These are phyloP conservation scores for Calliphora vomitoria DNA, from an alignment of 2,888 invertebrate genomes.

Conservation along the genomic window DNA sequence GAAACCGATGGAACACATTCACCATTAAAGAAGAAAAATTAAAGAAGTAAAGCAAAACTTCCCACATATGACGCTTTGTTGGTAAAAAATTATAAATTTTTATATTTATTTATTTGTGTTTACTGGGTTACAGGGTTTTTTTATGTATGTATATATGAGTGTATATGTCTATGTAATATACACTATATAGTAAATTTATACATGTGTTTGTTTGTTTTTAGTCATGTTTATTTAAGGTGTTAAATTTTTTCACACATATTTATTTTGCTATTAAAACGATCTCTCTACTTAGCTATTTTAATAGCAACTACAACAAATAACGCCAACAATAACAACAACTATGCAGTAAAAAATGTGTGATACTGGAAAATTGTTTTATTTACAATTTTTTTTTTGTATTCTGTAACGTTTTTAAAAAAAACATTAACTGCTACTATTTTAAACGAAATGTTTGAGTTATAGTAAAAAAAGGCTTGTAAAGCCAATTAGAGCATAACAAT, in stretches of 20 bases:
- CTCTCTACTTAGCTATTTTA: constrained; percentile 56
- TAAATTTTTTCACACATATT: constrained; percentile 81
- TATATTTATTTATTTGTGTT: background rate
- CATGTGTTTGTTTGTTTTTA: constrained; percentile 24
- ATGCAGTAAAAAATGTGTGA: constrained; percentile 54
- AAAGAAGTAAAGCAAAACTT: no score
- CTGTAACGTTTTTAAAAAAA: constrained; percentile 24
- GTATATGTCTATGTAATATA: background rate
- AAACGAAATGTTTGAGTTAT: constrained; percentile 34
- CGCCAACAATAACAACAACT: constrained; percentile 19
- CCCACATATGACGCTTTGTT: no score
- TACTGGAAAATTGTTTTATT: constrained; percentile 67
- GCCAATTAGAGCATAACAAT: constrained; percentile 63
- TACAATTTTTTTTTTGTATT: constrained; percentile 19
- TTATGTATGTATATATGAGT: background rate
- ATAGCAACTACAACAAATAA: constrained; percentile 24
- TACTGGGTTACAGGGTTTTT: constrained; percentile 17
- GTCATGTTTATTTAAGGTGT: constrained; percentile 78
- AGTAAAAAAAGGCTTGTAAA: constrained; percentile 33
- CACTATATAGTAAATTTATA: background rate
- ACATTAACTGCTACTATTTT: constrained; percentile 37
- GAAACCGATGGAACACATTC: no score
- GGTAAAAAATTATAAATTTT: no score
- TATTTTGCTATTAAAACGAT: constrained; percentile 71
- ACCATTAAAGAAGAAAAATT: no score